These are phyloP conservation scores for Corythornis madagascariensis DNA, from an alignment of 2,113 vertebrate genomes.

Conservation along the genomic window DNA sequence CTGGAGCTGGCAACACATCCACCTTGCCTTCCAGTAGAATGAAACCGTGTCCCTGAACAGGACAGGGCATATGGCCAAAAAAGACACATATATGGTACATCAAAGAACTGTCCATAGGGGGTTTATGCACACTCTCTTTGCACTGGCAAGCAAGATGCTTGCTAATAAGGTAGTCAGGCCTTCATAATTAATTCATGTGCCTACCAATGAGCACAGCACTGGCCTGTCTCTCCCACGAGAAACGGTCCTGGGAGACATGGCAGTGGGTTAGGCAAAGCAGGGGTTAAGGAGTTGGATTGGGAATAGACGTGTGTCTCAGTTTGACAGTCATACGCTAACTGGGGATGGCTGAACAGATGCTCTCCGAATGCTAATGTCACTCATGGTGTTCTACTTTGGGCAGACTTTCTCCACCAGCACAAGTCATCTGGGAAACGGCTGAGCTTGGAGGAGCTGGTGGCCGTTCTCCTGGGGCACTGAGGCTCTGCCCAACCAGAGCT, in stretches of 20 bases:
- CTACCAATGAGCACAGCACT: not conserved
- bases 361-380: slow-evolving; percentile 68
- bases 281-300: slow-evolving; percentile 68
- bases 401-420: slow-evolving; percentile 57
- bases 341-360: slow-evolving; percentile 70
- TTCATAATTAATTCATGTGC: slow-evolving; percentile 28
- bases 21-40: not conserved
- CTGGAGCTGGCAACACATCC: not conserved
- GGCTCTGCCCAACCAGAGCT: not conserved
- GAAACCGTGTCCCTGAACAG: not conserved
- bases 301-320: slow-evolving; percentile 61
- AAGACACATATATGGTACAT: not conserved
- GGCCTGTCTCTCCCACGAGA: not conserved
- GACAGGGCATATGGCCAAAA: not conserved
- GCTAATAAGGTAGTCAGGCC: not conserved
- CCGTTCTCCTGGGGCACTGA: not conserved
- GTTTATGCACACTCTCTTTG: not conserved
- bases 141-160: not conserved
- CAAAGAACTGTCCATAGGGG: not conserved
- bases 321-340: slow-evolving; percentile 64
- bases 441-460: slow-evolving; percentile 10
- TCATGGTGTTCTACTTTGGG: slow-evolving; percentile 68
- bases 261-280: slow-evolving; percentile 44
- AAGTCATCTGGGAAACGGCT: slow-evolving; percentile 38
- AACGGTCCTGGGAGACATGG: not conserved